phyloP scores from a whole-genome alignment of 37 sponge, comb jelly and placozoan genomes.

The Ephydatia muelleri region DNA sequence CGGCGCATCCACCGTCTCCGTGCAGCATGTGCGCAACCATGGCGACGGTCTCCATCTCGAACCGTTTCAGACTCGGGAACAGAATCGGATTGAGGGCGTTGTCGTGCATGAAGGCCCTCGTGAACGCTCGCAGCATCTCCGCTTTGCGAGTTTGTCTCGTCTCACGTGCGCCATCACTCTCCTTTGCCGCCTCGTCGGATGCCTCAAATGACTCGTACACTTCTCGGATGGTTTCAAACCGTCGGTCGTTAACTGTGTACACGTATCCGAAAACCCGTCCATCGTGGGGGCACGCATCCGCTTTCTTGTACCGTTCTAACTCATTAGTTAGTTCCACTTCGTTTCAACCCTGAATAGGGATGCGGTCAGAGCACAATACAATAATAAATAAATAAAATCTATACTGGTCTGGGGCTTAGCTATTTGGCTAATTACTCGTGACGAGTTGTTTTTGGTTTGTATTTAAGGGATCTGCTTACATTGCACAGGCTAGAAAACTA shows the following conservation, averaged over 20 bases:
- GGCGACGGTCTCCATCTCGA: slow-evolving; percentile 82
- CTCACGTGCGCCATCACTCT: not conserved
- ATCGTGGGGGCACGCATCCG: slow-evolving; percentile 56
- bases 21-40: slow-evolving; percentile 78
- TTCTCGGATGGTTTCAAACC: slow-evolving; percentile 34
- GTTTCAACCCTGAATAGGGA: slow-evolving; percentile 57
- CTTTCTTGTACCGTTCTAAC: slow-evolving; percentile 57
- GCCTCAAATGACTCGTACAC: slow-evolving; percentile 56
- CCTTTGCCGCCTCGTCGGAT: not conserved
- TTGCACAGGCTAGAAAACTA: no score
- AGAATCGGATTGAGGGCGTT: slow-evolving; percentile 88
- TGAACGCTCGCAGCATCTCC: slow-evolving; percentile 59
- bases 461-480: no score
- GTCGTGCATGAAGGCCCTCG: slow-evolving; percentile 76
- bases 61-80: slow-evolving; percentile 72
- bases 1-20: slow-evolving; percentile 53
- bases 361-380: not conserved
- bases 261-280: slow-evolving; percentile 80
- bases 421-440: no score
- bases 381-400: no score
- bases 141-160: not conserved
- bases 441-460: no score
- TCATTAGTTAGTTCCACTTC: slow-evolving; percentile 43
- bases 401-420: no score
- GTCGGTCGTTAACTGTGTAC: slow-evolving; percentile 49